Evolutionary conservation across 2,113 vertebrate species (phyloP).

Genomic region (Scytalopus superciliaris): DNA sequence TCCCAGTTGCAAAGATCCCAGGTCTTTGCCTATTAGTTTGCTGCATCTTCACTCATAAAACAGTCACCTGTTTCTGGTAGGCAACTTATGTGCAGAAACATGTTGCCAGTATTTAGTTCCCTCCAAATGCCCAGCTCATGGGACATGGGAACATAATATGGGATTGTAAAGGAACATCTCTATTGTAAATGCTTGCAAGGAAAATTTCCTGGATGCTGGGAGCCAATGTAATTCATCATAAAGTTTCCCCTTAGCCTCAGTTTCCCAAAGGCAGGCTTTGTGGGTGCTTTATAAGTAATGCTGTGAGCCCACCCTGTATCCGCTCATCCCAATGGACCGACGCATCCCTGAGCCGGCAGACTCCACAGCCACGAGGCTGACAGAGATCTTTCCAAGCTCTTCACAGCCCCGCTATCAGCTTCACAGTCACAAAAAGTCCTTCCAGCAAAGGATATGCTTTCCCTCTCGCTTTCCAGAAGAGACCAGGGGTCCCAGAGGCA

Average conservation of each 20-base stretch:
- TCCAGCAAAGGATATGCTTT: constrained; percentile 60
- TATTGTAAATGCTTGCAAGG: accelerated
- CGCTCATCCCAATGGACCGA: neutral
- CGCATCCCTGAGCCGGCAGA: neutral
- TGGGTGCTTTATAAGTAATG: neutral
- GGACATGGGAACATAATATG: accelerated
- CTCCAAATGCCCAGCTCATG: constrained; percentile 6
- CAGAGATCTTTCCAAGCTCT: constrained; percentile 38
- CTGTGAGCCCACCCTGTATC: neutral
- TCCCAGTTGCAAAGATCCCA: neutral
- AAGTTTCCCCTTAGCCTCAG: neutral
- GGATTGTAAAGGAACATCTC: neutral
- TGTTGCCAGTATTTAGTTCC: neutral
- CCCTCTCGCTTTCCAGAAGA: constrained; percentile 58
- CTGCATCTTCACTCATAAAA: neutral
- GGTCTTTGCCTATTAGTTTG: neutral
- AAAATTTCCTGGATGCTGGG: neutral
- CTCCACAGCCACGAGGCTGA: neutral
- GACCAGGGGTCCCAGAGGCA: constrained; percentile 59
- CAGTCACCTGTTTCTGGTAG: constrained; percentile 30
- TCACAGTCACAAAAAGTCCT: constrained; percentile 38
- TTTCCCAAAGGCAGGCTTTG: neutral
- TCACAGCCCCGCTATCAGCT: neutral
- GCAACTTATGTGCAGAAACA: neutral
- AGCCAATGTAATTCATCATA: neutral